Base-by-base conservation (phyloP, 2,797 vertebrate genomes). In the Botia kubotai region DNA sequence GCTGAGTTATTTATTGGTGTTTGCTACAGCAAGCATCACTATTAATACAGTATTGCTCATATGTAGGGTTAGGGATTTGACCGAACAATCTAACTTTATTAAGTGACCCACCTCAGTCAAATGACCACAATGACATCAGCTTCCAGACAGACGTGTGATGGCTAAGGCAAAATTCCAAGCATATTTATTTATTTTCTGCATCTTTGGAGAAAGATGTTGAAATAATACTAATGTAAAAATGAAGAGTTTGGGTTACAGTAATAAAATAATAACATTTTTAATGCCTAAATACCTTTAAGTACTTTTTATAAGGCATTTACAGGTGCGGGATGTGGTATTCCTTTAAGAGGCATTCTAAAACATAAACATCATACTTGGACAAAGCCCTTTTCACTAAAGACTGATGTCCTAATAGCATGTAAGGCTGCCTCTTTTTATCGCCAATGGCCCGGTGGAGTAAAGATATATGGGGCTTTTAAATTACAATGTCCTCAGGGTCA, bases 401-500 rank as follows among this genome's bases (percentile, higher is more conserved):
- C 57, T 7, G 68, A 65, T 79, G 77, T 3, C 72, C 52, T 69
- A 73, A 62, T 53, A 67, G 33, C 53, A 67, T 50, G 58, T 71
- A 48, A 33, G 12, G 75, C 39, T 1, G 6, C 8, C 57, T 58
- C 13, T 11, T 39, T 46, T 65, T 29, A n/a, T 62, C 14, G 0
- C 0, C 17, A 50, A 12, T 71, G 19, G 21, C 77, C 80, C 84
- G 87, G 83, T 75, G 84, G 70, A 80, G 79, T 69, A 74, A 52
- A 86, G 69, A 63, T 21, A 70, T 71, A 63, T 78, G 67, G 80
- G 85, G 81, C 85, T 87, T 82, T 81, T 26, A 77, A 46, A 39
- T 21, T 57, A 76, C 43, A 13, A 0, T 69, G 23, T 58, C 29
- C 57, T 66, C 48, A 60, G 53, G 67, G 36, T 13, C 0, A 19